These are phyloP conservation scores for Protodeltote pygarga DNA, from an alignment of 2,888 invertebrate species.

Conservation along the genomic window DNA sequence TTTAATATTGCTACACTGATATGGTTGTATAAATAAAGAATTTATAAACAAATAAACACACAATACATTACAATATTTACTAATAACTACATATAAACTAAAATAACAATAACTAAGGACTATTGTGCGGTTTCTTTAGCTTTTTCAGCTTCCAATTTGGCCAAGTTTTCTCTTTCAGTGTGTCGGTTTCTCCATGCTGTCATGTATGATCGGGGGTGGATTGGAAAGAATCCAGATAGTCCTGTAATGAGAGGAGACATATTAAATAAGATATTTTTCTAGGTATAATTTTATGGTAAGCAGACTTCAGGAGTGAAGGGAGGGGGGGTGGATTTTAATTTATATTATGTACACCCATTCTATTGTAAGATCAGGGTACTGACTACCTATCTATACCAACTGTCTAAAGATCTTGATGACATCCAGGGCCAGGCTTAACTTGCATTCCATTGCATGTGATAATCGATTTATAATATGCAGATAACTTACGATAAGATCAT, in stretches of 20 bases:
- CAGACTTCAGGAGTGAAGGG: not conserved
- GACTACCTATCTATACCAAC: too few relatives aligned
- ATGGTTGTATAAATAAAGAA: too few relatives aligned
- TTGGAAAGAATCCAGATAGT: constrained; percentile 93
- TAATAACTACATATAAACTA: constrained; percentile 26
- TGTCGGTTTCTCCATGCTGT: constrained; percentile 92
- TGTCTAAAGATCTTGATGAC: too few relatives aligned
- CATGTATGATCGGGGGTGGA: constrained; percentile 94
- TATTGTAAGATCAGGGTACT: too few relatives aligned
- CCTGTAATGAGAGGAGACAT: constrained; percentile 74
- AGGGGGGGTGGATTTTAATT: too few relatives aligned
- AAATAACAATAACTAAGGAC: constrained; percentile 20
- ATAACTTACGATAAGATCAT: too few relatives aligned
- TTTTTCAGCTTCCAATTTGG: constrained; percentile 65
- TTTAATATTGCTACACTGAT: too few relatives aligned
- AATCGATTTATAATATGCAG: too few relatives aligned
- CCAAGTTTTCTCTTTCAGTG: constrained; percentile 59
- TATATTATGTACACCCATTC: too few relatives aligned
- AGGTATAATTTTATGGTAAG: not conserved
- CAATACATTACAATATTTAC: constrained; percentile 15
- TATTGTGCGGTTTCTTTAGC: constrained; percentile 51
- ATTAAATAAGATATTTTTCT: not conserved
- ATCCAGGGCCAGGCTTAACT: too few relatives aligned
- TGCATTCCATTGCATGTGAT: too few relatives aligned
- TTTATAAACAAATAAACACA: not conserved